phyloP scores from a whole-genome alignment of 2,113 vertebrate species.

The Xiphorhynchus elegans region DNA sequence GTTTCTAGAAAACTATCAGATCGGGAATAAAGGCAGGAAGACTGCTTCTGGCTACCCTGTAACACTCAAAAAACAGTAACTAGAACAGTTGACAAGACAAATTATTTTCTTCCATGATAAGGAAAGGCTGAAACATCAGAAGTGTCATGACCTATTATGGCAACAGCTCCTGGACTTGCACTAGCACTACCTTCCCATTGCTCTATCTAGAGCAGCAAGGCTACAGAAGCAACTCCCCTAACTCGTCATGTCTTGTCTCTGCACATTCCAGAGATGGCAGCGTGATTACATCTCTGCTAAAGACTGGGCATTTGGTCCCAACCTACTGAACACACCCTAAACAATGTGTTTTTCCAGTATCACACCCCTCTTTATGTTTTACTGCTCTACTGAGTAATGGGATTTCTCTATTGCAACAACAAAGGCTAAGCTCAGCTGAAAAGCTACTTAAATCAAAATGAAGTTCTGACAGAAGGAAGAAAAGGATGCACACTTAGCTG shows the following conservation, averaged over 20 bases:
- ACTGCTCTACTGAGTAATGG: background rate
- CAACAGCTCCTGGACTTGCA: background rate
- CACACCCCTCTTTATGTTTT: slow-evolving; percentile 15
- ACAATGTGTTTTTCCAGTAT: slow-evolving; percentile 37
- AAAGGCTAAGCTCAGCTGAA: background rate
- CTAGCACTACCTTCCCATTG: background rate
- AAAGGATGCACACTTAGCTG: background rate
- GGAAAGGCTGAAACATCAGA: slow-evolving; percentile 7
- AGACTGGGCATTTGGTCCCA: background rate
- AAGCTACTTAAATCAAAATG: background rate
- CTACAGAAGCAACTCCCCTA: background rate
- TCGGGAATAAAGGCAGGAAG: background rate
- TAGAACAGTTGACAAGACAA: slow-evolving; percentile 26
- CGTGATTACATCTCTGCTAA: slow-evolving; percentile 2
- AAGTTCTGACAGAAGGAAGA: background rate
- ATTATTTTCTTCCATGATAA: background rate
- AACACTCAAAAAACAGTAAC: background rate
- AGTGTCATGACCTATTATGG: background rate
- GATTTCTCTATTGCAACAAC: background rate
- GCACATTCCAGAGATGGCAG: slow-evolving; percentile 57
- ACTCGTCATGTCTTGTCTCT: slow-evolving; percentile 37
- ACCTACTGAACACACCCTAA: slow-evolving; percentile 39
- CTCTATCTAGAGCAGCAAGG: background rate
- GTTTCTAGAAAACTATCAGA: background rate
- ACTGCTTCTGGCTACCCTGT: background rate